Conservation (phyloP, 2,888 invertebrate species). For the Heteromyza rotundicornis region DNA sequence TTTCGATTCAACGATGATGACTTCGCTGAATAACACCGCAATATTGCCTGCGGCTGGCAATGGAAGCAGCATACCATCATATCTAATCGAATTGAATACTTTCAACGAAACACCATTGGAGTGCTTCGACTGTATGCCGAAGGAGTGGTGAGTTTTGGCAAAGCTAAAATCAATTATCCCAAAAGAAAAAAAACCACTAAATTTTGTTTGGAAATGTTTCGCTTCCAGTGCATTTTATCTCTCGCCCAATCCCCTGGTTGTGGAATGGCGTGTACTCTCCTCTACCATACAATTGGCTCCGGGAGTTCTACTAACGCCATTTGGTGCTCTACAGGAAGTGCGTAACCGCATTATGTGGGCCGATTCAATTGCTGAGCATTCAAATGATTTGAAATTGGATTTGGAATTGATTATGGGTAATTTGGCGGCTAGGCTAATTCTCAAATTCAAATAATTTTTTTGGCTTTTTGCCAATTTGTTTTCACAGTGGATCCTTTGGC, state of each 20-base stretch:
- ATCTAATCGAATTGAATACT: slow-evolving; percentile 48
- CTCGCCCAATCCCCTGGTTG: slow-evolving; percentile 57
- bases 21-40: slow-evolving; percentile 37
- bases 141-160: slow-evolving; percentile 45
- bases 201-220: background rate
- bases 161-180: background rate
- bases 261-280: slow-evolving; percentile 52
- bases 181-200: background rate
- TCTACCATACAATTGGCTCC: slow-evolving; percentile 57
- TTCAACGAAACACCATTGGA: slow-evolving; percentile 54
- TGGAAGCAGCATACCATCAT: slow-evolving; percentile 41
- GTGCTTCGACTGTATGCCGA: slow-evolving; percentile 47
- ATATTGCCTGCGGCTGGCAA: slow-evolving; percentile 29
- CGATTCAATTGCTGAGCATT: slow-evolving; percentile 51
- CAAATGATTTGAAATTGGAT: slow-evolving; percentile 55
- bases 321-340: slow-evolving; percentile 57
- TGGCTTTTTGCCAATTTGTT: slow-evolving; percentile 19
- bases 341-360: slow-evolving; percentile 57
- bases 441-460: background rate
- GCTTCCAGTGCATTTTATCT: slow-evolving; percentile 48
- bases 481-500: slow-evolving; percentile 44
- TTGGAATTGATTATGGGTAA: slow-evolving; percentile 54
- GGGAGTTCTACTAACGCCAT: slow-evolving; percentile 55
- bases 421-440: slow-evolving; percentile 26
- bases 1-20: slow-evolving; percentile 46